Evolutionary conservation across 2,888 invertebrate genomes (phyloP).

Genomic region (Ypsolopha sequella): DNA sequence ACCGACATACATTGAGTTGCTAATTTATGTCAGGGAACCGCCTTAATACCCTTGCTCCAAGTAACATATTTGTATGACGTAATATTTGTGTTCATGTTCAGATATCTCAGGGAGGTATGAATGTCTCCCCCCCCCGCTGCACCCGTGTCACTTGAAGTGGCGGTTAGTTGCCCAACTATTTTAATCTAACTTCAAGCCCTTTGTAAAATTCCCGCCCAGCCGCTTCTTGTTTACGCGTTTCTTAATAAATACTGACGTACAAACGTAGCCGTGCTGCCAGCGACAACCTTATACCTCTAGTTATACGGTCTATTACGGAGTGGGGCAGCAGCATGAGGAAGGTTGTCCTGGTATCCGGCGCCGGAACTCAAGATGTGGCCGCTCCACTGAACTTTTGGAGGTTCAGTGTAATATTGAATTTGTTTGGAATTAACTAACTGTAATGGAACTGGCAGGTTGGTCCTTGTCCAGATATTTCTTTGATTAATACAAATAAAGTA

Average conservation of each 20-base stretch:
- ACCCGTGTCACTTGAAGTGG: slow-evolving; percentile 6
- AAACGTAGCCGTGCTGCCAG: not conserved
- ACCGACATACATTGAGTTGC: no score
- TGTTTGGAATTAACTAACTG: slow-evolving; percentile 25
- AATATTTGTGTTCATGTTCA: no score
- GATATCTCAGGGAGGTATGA: no score
- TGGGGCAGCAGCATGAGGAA: no score
- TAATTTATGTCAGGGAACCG: no score
- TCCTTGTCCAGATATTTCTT: not conserved
- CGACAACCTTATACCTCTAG: no score
- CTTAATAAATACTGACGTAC: slow-evolving; percentile 38
- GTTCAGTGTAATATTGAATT: slow-evolving; percentile 36
- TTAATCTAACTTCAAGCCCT: slow-evolving; percentile 48
- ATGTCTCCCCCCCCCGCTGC: not conserved
- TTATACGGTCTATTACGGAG: no score
- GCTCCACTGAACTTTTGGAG: slow-evolving; percentile 22
- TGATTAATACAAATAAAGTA: not conserved
- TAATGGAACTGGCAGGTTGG: not conserved
- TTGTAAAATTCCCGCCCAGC: slow-evolving; percentile 37
- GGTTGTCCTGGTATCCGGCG: not conserved
- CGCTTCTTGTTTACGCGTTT: slow-evolving; percentile 32
- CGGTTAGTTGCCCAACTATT: slow-evolving; percentile 35
- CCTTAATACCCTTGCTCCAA: no score
- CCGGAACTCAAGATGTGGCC: slow-evolving; percentile 3
- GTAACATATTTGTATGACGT: no score